Percentiles rank a stretch among this genome's conserved stretches.
These are phyloP conservation scores for Acanthopleura granulata DNA, from an alignment of 2,888 invertebrate species.

Conservation along the genomic window DNA sequence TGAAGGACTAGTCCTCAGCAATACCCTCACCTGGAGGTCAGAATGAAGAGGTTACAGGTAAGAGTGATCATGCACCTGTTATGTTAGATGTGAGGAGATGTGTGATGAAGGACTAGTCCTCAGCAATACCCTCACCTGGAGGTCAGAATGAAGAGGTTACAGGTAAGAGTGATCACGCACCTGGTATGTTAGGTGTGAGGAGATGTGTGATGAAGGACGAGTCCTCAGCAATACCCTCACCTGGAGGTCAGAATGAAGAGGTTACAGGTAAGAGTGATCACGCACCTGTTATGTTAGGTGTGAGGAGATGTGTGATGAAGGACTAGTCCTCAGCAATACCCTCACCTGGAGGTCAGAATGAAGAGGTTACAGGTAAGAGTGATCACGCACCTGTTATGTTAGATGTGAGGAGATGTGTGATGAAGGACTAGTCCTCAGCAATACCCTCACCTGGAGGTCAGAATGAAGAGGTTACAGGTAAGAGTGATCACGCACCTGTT, in stretches of 20 bases:
- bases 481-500: too few species aligned
- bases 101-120: conserved; percentile 50
- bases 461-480: too few species aligned
- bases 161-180: conserved; percentile 39
- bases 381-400: conserved; percentile 12
- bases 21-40: too few species aligned
- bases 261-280: too few species aligned
- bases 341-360: conserved; percentile 53
- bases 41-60: too few species aligned
- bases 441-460: too few species aligned
- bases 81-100: conserved; percentile 50
- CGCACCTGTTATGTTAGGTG: not conserved
- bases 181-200: conserved; percentile 3
- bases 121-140: conserved; percentile 54
- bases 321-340: conserved; percentile 51
- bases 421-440: too few species aligned
- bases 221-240: too few species aligned
- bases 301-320: conserved; percentile 46
- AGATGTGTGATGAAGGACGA: too few species aligned
- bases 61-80: conserved; percentile 7
- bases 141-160: conserved; percentile 55
- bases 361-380: conserved; percentile 57
- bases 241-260: too few species aligned
- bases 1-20: too few species aligned
- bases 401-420: not conserved